Evolutionary conservation across 2,888 invertebrate genomes (phyloP).

Genomic region (Disparrhopalites patrizii): DNA sequence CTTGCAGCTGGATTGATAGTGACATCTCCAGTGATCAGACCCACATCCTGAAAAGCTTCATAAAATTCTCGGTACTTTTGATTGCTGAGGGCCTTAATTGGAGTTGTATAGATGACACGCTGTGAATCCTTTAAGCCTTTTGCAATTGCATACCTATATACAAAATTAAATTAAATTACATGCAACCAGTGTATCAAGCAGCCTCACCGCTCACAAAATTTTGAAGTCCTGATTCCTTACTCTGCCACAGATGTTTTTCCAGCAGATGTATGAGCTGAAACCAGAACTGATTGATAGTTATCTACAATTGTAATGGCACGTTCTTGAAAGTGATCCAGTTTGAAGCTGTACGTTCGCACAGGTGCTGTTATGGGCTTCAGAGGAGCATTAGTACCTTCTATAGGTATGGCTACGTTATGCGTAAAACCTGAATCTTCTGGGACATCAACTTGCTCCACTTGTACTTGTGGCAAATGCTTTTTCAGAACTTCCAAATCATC

Average conservation of each 20-base stretch:
- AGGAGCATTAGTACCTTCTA: conserved; percentile 69
- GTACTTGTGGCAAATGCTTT: conserved; percentile 72
- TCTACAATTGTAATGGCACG: conserved; percentile 95
- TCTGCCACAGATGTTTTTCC: conserved; percentile 98
- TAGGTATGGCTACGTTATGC: conserved; percentile 93
- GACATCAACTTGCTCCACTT: conserved; percentile 82
- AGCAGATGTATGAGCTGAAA: conserved; percentile 98
- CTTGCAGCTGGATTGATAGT: conserved; percentile 98
- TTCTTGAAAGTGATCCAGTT: conserved; percentile 95
- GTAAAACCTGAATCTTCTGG: conserved; percentile 75
- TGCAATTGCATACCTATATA: conserved; percentile 82
- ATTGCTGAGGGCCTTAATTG: conserved; percentile 98
- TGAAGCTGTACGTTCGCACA: conserved; percentile 88
- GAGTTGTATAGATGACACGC: conserved; percentile 98
- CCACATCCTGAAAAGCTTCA: conserved; percentile 97
- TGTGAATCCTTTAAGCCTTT: conserved; percentile 89
- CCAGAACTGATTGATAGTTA: conserved; percentile 95
- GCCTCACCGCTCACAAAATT: background rate
- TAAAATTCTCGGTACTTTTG: conserved; percentile 98
- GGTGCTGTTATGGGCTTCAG: conserved; percentile 63
- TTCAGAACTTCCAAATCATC: conserved; percentile 56
- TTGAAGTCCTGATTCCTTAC: conserved; percentile 64
- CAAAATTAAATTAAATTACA: background rate
- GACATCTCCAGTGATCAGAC: conserved; percentile 97
- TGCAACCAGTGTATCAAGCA: background rate